These are phyloP conservation scores for Melanophora roralis DNA, from an alignment of 2,888 invertebrate genomes.

Conservation along the genomic window DNA sequence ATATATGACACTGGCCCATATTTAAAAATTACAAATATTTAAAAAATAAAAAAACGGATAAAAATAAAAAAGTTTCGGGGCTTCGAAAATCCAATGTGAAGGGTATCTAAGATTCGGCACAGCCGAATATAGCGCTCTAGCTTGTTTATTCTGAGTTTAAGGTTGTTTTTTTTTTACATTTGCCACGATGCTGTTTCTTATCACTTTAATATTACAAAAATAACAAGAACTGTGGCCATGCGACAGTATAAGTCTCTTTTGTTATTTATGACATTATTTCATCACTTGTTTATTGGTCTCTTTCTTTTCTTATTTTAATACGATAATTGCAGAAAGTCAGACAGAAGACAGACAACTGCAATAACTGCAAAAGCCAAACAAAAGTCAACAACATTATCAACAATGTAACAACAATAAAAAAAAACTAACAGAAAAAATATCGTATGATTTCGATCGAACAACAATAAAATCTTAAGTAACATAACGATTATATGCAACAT, in stretches of 20 bases:
- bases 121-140: no score
- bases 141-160: no score
- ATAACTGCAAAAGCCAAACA: slow-evolving; percentile 28
- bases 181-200: slow-evolving; percentile 4
- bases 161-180: not conserved
- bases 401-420: slow-evolving; percentile 9
- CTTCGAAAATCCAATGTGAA: no score
- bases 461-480: not conserved
- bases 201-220: slow-evolving; percentile 41
- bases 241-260: not conserved
- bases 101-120: no score
- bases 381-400: slow-evolving; percentile 57
- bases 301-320: not conserved
- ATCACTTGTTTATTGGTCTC: slow-evolving; percentile 17
- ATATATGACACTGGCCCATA: no score
- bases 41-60: no score
- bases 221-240: slow-evolving; percentile 28
- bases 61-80: no score
- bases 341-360: slow-evolving; percentile 20
- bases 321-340: slow-evolving; percentile 35
- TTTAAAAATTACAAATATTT: no score
- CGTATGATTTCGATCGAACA: slow-evolving; percentile 33
- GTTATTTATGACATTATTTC: slow-evolving; percentile 25
- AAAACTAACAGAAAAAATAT: not conserved
- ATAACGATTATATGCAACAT: not conserved